phyloP scores from a whole-genome alignment of 2,888 invertebrate species.

The Aleiodes testaceus region DNA sequence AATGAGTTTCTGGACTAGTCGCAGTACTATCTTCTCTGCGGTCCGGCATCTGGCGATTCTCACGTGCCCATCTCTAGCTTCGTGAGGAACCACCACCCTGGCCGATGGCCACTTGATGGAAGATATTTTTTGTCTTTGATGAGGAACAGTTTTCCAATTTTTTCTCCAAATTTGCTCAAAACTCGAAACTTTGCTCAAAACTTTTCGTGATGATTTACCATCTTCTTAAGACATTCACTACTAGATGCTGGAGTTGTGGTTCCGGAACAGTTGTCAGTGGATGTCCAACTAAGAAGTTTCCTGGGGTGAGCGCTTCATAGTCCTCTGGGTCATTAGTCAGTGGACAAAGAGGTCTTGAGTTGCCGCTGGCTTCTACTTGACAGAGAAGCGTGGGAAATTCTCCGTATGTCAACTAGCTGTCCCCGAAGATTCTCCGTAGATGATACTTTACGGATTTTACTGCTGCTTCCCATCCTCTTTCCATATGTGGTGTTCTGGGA shows the following conservation, averaged over 20 bases:
- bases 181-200: no score
- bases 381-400: background rate
- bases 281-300: background rate
- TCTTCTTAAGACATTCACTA: no score
- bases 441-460: background rate
- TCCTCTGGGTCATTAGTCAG: background rate
- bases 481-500: background rate
- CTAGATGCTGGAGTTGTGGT: background rate
- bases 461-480: background rate
- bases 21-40: no score
- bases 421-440: background rate
- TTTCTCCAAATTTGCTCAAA: background rate
- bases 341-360: background rate
- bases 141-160: background rate
- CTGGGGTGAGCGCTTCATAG: background rate
- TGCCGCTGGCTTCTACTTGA: background rate
- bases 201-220: background rate
- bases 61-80: no score
- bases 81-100: background rate
- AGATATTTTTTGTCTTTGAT: background rate
- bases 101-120: slow-evolving; percentile 24
- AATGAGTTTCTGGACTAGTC: no score
- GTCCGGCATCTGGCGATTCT: no score
- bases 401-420: background rate
- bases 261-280: background rate